Base-by-base conservation (phyloP, 2,113 vertebrate species). In the Dicaeum eximium region DNA sequence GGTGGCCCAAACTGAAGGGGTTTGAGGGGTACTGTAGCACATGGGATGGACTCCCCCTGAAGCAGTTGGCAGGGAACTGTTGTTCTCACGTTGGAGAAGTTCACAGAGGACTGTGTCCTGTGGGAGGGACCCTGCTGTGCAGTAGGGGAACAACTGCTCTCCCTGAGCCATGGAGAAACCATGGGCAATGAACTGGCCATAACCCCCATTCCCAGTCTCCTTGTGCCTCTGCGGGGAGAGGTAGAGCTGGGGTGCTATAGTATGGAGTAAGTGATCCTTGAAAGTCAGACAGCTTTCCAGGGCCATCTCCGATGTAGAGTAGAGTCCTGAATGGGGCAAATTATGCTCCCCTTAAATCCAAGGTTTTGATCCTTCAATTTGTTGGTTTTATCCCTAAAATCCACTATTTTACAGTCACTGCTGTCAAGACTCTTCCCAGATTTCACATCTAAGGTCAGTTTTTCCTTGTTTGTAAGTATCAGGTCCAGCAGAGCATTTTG, bases 71-170 rank as follows among this genome's bases (percentile, higher is more conserved):
- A 23, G 27, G 37, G 18, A 22, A 37, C 14, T 37, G 9, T 10
- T 73, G 15, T 20, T 42, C 16, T 67, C 27, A 15, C 4, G 5
- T 13, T 28, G 38, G 33, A 33, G 33, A 53, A 38, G 12, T n/a
- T 53, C 10, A 23, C 8, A n/a, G 45, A 45, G 12, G 45, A 8
- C 19, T 53, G 9, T 33, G 3, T 61, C 8, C 28, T 1, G 0
- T 38, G 27, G 38, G 23, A 53, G 15, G 8, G 21, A 31, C 31
- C 17, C 31, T 44, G 14, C 0, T 0, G 13, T 25, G 35, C 60
- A 40, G 12, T 14, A 56, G 30, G 35, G 30, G 15, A 67, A 10
- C 0, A 0, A 18, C 2, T 33, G 18, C 4, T 67, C 18, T 37
- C 17, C 18, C 11, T 44, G 33, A 67, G 18, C 10, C 5, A 2